Base-by-base conservation (phyloP, 2,888 invertebrate species). In the Autographa pulchrina region DNA sequence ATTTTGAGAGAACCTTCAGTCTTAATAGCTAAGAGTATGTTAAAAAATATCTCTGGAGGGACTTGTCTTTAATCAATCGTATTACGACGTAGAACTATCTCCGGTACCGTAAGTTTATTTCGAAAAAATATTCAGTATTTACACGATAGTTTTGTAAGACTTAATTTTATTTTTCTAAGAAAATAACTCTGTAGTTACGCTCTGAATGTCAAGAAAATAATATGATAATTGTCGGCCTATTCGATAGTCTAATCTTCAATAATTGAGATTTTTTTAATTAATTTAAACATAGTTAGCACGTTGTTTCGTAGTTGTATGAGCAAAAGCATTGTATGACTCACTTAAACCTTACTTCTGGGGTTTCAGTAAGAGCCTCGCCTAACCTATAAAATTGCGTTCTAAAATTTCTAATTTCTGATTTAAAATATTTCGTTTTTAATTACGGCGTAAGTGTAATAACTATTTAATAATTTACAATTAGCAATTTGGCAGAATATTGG, bases 11-110 rank as follows among this genome's bases (percentile, higher is more conserved):
- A 90, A 92, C 90, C 89, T 88, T 94, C 94, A 95, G 95, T 95
- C 95, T 95, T 95, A 94, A 90, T 88, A 88, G 92, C 94, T 94
- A 95, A 91, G 88, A 93, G 90, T 93, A 93, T 92, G 91, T 92
- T 92, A 91, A 90, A 90, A 91, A 91, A 87, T 92, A 91, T 92
- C 80, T 92, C 86, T 95, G 95, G 95, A 95, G 94, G 95, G 95
- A 95, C 86, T 94, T 93, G 88, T 91, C 89, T 89, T 92, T 80
- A 91, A 92, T 90, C 90, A 91, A 90, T 91, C 86, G 90, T 92
- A 90, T 90, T 89, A 89, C 85, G 86, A 88, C 82, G 87, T 92
- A 92, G 89, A 90, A 86, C 85, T 92, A 90, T 90, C 84, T 90
- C 88, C 90, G 90, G 90, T 87, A 88, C 81, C 77, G 85, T 88